Conservation (phyloP, 2,113 vertebrate species). For the Nycticebus coucang region DNA sequence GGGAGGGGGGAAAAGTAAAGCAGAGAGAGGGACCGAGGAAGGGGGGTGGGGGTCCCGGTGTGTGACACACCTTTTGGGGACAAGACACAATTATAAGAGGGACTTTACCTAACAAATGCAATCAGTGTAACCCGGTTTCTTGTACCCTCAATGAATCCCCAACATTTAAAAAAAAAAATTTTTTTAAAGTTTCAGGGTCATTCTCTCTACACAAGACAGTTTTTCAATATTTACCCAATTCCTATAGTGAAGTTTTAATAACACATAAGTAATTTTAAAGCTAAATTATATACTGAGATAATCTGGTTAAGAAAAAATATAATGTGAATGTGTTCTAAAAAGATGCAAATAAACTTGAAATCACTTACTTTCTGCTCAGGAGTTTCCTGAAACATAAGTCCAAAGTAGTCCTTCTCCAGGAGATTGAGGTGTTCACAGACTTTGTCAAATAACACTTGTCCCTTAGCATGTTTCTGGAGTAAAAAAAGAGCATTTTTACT, state of each 20-base stretch:
- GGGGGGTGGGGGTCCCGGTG: no score
- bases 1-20: no score
- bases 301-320: not conserved
- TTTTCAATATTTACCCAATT: conserved; percentile 33
- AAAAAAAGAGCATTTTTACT: conserved; percentile 57
- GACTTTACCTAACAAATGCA: no score
- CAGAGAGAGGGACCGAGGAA: no score
- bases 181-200: not conserved
- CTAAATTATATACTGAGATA: conserved; percentile 24
- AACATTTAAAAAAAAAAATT: no score
- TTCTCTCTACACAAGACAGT: not conserved
- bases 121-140: no score
- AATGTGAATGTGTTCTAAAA: not conserved
- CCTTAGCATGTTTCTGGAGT: conserved; percentile 89
- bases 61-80: no score
- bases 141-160: no score
- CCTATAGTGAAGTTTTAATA: not conserved
- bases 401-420: conserved; percentile 93
- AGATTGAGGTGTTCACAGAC: conserved; percentile 92
- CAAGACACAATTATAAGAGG: no score
- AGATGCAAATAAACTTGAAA: conserved; percentile 14
- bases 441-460: conserved; percentile 88
- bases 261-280: not conserved
- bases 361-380: conserved; percentile 89
- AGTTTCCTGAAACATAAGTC: conserved; percentile 87